phyloP scores from a whole-genome alignment of 2,888 invertebrate species.

The Autographa gamma region DNA sequence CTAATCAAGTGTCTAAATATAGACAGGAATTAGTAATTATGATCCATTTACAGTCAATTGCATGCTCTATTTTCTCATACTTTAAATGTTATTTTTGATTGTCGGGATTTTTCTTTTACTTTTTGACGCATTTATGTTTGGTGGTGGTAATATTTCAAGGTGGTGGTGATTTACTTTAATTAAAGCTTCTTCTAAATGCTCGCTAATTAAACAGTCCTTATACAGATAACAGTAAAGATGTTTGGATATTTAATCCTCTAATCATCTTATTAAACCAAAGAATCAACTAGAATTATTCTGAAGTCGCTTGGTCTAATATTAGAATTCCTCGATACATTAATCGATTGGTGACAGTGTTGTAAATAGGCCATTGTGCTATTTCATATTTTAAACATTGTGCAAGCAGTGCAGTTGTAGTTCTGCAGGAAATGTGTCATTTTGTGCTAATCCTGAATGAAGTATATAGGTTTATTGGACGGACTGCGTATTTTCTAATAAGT shows the following conservation, averaged over 20 bases:
- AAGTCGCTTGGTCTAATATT: not conserved
- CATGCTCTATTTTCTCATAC: too few relatives aligned
- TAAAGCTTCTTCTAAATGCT: not conserved
- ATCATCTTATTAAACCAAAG: too few relatives aligned
- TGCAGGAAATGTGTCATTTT: not conserved
- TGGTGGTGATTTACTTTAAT: not conserved
- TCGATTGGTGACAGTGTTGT: slow-evolving; percentile 3
- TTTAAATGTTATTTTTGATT: too few relatives aligned
- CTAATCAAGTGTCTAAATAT: not conserved
- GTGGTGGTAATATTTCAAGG: not conserved
- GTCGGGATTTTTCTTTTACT: too few relatives aligned
- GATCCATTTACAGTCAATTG: too few relatives aligned
- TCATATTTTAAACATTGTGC: not conserved
- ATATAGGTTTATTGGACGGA: too few relatives aligned
- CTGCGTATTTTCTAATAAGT: too few relatives aligned
- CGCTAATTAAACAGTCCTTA: too few relatives aligned
- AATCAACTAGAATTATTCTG: not conserved
- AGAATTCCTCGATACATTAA: not conserved
- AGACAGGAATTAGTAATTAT: too few relatives aligned
- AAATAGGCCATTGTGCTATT: slow-evolving; percentile 1
- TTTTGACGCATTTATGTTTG: not conserved
- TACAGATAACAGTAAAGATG: too few relatives aligned
- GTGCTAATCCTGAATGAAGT: too few relatives aligned
- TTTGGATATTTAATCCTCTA: too few relatives aligned
- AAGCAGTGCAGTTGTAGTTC: not conserved